Conservation (phyloP, 2,113 vertebrate genomes). For the Eurystomus gularis region DNA sequence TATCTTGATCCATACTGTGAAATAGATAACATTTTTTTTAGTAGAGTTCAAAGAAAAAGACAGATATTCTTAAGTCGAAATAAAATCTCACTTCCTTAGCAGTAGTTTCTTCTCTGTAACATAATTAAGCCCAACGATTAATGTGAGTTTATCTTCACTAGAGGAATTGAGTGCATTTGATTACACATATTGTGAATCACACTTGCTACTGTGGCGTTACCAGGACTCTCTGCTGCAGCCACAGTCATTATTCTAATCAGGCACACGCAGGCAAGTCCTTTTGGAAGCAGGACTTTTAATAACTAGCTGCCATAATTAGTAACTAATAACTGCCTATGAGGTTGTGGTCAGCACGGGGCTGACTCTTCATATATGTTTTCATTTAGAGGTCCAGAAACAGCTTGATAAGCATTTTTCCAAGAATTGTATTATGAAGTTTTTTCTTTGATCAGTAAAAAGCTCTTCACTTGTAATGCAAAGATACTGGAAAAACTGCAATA, state of each 20-base stretch:
- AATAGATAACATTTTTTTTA: neutral
- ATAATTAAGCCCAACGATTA: neutral
- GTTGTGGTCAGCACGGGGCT: neutral
- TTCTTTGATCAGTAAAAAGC: neutral
- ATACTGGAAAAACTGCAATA: neutral
- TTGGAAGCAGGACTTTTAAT: neutral
- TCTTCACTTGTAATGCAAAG: neutral
- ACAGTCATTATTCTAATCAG: rapidly evolving
- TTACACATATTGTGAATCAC: neutral
- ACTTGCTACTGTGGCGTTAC: neutral
- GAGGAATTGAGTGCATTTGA: neutral
- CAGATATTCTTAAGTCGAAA: neutral
- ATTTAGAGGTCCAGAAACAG: neutral
- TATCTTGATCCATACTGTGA: neutral
- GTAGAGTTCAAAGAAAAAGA: neutral
- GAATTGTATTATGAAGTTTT: neutral
- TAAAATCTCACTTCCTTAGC: neutral
- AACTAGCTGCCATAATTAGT: neutral
- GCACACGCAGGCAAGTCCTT: neutral
- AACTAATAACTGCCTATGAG: neutral
- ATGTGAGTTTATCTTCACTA: neutral
- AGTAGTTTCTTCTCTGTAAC: neutral
- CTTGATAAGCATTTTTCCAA: neutral
- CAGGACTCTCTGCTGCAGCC: neutral
- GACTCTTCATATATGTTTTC: neutral